Evolutionary conservation across 2,113 vertebrate species (phyloP), one percentile per base, ranked within the genome.

Genomic region (Sinocyclocheilus grahami): DNA sequence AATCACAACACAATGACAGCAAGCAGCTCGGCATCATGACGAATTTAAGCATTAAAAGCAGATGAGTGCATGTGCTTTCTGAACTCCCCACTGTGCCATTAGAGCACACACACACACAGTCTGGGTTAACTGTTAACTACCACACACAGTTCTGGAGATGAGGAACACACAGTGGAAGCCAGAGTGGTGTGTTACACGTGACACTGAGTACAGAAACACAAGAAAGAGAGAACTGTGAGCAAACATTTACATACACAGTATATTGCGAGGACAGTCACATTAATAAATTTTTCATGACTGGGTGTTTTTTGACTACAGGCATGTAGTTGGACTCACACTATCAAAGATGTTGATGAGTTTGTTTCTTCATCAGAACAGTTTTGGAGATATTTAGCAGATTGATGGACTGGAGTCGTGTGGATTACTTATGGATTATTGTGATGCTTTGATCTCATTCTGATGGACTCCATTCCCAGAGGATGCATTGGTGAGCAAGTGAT

Each of bases 81-180:
- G 33, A 80, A 33, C 16, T 18, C 10, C 27, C 62, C 30, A 69
- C 22, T 1, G 39, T 53, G 65, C 53, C 27, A 58, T 53, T 72
- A 30, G 53, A 80, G 78, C 76, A 72, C 84, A 88, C 22, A 63
- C 22, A 63, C 60, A 83, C 86, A 85, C 65, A 85, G 65, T 71
- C 88, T 62, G 78, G 80, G 33, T 78, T 83, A 60, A 33, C 84
- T 72, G 58, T n/a, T 84, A 77, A 63, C 84, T 33, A 60, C 46
- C 62, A 71, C 9, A 74, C 60, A 55, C n/a, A 84, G 80, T 72
- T 83, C 60, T 51, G 48, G 20, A 5, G 39, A 80, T 80, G 65
- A 86, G 20, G 12, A 89, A 93, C 86, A 82, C 30, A 94, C 97
- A n/a, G n/a, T n/a, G n/a, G n/a, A n/a, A n/a, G n/a, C n/a, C n/a